These are phyloP conservation scores for Tillus elongatus DNA, from an alignment of 2,888 invertebrate species.

Conservation along the genomic window DNA sequence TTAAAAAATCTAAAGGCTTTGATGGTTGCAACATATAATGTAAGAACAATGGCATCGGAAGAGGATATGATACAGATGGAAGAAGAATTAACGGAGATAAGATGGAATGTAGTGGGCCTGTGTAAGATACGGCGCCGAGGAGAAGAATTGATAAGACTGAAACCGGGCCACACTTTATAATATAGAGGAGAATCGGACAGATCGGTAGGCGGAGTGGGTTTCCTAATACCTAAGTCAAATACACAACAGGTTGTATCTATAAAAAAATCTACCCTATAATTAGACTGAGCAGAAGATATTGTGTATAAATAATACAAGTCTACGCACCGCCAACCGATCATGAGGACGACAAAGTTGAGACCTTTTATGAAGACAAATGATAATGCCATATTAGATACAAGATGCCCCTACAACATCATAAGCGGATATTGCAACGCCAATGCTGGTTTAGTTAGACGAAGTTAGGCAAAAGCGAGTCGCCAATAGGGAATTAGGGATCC, in stretches of 20 bases:
- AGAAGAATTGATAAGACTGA: no score
- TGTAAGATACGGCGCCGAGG: no score
- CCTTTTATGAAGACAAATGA: slow-evolving; percentile 9
- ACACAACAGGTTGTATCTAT: slow-evolving; percentile 7
- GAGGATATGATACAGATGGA: no score
- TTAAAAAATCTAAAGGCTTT: no score
- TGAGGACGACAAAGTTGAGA: slow-evolving; percentile 7
- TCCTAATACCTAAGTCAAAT: slow-evolving; percentile 8
- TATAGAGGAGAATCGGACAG: no score
- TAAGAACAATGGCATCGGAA: no score
- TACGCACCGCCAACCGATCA: slow-evolving; percentile 9
- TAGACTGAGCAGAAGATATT: slow-evolving; percentile 6
- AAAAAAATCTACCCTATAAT: slow-evolving; percentile 10
- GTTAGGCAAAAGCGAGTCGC: slow-evolving; percentile 4
- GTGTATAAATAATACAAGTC: slow-evolving; percentile 8
- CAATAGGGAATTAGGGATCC: slow-evolving; percentile 4
- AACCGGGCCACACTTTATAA: no score
- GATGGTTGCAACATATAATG: no score
- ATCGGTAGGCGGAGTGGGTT: slow-evolving; percentile 6
- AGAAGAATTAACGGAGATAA: no score
- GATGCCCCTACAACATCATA: slow-evolving; percentile 3
- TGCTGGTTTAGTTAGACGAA: slow-evolving; percentile 5
- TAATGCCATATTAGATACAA: slow-evolving; percentile 5
- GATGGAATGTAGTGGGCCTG: no score
- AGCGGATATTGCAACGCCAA: slow-evolving; percentile 4